Evolutionary conservation across 2,113 vertebrate species (phyloP), one percentile per base, ranked within the genome.

Genomic region (Takifugu flavidus): DNA sequence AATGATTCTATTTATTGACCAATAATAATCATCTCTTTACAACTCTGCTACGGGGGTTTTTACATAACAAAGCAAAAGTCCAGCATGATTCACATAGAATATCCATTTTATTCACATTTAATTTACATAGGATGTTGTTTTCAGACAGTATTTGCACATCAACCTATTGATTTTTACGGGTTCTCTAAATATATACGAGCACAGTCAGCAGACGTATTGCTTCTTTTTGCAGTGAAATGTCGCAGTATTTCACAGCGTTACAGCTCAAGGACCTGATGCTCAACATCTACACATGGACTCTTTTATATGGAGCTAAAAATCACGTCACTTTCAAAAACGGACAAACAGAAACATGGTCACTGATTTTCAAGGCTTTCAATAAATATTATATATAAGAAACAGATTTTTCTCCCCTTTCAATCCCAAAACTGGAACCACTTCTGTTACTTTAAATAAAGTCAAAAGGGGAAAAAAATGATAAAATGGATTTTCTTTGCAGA

Each of bases 31-130:
- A 10, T 4, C 34, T 39, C 1, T 31, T 31, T 34, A 34, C 31
- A 6, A 34, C 5, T 34, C 31, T 4, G 8, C 2, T 34, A 39
- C 20, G 20, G 34, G 11, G 7, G 34, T 10, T 39, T 39, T 11
- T 10, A 39, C 34, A 39, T 11, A 2, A 39, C 34, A 39, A 47
- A n/a, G 2, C 12, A 45, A 15, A 59, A 59, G 4, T 34, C 52
- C 53, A 15, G 25, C 29, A 43, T 63, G 15, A 74, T 74, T 62
- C 42, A 73, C 65, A 68, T 55, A 62, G 52, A 79, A 26, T 61
- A 60, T 85, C 83, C 82, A 79, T 74, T 82, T 77, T 75, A 39
- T 39, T 82, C 49, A 85, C 77, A 80, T 82, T 79, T 75, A 83
- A 71, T 62, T 83, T 72, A 82, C 73, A 82, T 83, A 66, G 39